Conservation (phyloP, 2,888 invertebrate genomes). For the Nomada goodeniana region DNA sequence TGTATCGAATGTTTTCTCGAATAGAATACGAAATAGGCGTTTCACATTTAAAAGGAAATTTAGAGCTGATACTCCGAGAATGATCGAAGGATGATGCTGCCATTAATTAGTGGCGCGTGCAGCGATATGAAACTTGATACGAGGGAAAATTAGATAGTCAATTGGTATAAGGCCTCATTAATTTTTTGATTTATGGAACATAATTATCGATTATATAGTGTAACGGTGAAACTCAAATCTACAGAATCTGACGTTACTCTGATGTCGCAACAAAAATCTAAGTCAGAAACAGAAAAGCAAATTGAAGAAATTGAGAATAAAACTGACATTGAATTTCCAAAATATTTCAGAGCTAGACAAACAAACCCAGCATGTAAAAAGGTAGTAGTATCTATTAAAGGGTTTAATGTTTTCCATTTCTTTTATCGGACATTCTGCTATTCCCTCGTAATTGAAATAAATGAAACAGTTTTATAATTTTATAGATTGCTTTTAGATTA, state of each 20-base stretch:
- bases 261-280: too few species aligned
- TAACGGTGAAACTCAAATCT: too few species aligned
- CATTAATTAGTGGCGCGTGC: slow-evolving; percentile 22
- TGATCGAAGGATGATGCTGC: slow-evolving; percentile 25
- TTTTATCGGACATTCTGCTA: neutral
- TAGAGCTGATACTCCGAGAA: slow-evolving; percentile 20
- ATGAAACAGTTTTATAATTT: neutral
- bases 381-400: too few species aligned
- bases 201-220: too few species aligned
- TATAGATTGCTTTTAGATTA: neutral
- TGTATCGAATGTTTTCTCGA: slow-evolving; percentile 30
- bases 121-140: neutral
- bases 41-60: slow-evolving; percentile 30
- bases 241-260: too few species aligned
- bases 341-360: too few species aligned
- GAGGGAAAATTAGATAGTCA: neutral
- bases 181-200: neutral
- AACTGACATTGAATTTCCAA: too few species aligned
- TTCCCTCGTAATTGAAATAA: neutral
- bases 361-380: too few species aligned
- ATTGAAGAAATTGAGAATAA: too few species aligned
- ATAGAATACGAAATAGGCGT: slow-evolving; percentile 36
- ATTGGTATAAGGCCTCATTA: neutral
- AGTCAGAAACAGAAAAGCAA: too few species aligned
- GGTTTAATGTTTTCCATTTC: neutral